Percentiles rank a stretch among this genome's conserved stretches.
phyloP scores from a whole-genome alignment of 1,140 invertebrate species.

The Copidosoma floridanum region DNA sequence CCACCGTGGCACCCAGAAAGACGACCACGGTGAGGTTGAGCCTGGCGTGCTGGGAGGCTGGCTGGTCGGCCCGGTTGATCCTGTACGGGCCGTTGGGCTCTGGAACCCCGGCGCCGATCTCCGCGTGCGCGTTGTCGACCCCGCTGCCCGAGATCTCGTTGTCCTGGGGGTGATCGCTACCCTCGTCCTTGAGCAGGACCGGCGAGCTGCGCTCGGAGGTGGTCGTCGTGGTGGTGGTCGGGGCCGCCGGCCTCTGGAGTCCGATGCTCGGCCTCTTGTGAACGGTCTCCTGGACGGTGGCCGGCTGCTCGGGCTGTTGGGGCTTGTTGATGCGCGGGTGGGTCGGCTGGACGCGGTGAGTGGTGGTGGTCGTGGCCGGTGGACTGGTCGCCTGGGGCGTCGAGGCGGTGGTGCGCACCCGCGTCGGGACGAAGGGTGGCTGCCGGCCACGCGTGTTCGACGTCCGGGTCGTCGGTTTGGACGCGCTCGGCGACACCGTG shows the following conservation, averaged over 20 bases:
- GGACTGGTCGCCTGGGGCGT: not conserved
- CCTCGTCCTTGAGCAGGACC: conserved; percentile 29
- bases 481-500: not conserved
- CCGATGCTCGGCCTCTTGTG: conserved; percentile 44
- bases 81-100: conserved; percentile 65
- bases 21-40: conserved; percentile 85
- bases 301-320: conserved; percentile 40
- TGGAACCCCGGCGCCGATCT: conserved; percentile 62
- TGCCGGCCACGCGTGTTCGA: conserved; percentile 21
- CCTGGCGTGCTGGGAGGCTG: conserved; percentile 68
- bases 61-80: conserved; percentile 65
- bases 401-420: conserved; percentile 35
- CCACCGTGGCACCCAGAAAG: conserved; percentile 84
- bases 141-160: conserved; percentile 62
- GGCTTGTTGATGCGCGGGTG: not conserved
- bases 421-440: conserved; percentile 47
- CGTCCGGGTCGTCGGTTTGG: not conserved
- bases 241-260: conserved; percentile 35
- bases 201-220: not conserved
- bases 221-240: conserved; percentile 1
- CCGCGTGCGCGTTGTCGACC: conserved; percentile 55
- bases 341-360: conserved; percentile 13
- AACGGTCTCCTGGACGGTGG: conserved; percentile 46
- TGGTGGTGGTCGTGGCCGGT: conserved; percentile 1
- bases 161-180: conserved; percentile 54